These are phyloP conservation scores for Tetrax tetrax DNA, from an alignment of 2,113 vertebrate genomes.

Conservation along the genomic window DNA sequence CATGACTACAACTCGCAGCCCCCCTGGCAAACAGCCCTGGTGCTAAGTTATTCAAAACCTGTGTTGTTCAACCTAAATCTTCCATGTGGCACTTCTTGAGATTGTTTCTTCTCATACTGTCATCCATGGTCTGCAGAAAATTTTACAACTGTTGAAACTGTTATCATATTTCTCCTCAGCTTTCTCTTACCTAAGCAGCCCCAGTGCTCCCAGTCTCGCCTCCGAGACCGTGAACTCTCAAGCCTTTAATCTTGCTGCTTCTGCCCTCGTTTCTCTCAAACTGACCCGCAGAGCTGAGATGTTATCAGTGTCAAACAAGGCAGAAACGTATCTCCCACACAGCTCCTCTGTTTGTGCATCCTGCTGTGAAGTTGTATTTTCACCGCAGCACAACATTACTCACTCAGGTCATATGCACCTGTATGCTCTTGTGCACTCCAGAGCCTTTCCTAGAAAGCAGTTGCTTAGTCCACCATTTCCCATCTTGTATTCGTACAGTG, in stretches of 20 bases:
- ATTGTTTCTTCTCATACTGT: not conserved
- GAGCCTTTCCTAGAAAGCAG: not conserved
- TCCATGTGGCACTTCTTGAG: not conserved
- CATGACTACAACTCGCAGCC: rapidly evolving
- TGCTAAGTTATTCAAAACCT: not conserved
- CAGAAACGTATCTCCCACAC: not conserved
- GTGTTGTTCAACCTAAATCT: not conserved
- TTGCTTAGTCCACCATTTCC: not conserved
- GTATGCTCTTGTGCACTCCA: too few species aligned
- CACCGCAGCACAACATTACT: not conserved
- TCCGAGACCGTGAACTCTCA: rapidly evolving
- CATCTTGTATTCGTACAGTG: not conserved
- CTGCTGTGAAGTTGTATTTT: not conserved
- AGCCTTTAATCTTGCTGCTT: not conserved
- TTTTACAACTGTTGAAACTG: not conserved
- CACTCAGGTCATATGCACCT: not conserved
- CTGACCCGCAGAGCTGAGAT: not conserved
- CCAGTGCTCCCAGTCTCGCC: not conserved
- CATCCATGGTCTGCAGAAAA: not conserved
- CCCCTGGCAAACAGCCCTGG: not conserved
- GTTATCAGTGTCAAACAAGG: not conserved
- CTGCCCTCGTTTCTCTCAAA: not conserved
- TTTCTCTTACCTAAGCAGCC: not conserved
- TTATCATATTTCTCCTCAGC: not conserved
- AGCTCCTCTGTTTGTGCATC: not conserved